phyloP scores from a whole-genome alignment of 1,140 invertebrate species.

The Lasaia peninsularis region DNA sequence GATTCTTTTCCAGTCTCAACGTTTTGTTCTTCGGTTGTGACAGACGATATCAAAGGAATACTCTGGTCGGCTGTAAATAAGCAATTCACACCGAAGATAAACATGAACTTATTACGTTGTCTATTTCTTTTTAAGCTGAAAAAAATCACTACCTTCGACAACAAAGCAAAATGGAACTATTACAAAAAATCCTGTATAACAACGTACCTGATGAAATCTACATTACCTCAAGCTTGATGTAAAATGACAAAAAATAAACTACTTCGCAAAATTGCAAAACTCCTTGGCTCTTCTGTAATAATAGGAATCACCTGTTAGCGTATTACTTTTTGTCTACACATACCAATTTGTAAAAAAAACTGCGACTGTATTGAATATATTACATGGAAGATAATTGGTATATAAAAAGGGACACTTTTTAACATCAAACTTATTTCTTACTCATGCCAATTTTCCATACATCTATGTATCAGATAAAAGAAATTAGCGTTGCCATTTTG shows the following conservation, averaged over 20 bases:
- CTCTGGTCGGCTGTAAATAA: conserved; percentile 42
- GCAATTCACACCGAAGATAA: conserved; percentile 43
- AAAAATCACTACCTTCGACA: conserved; percentile 27
- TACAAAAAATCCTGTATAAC: conserved; percentile 9
- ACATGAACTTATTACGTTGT: conserved; percentile 31
- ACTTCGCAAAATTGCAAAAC: background rate
- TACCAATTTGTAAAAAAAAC: background rate
- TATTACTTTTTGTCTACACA: background rate
- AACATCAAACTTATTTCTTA: too few species aligned
- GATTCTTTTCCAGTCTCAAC: conserved; percentile 40
- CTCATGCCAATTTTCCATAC: too few species aligned
- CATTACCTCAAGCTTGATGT: conserved; percentile 2
- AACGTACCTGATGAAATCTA: conserved; percentile 20
- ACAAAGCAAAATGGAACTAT: conserved; percentile 17
- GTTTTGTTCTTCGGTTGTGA: conserved; percentile 28
- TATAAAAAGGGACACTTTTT: too few species aligned
- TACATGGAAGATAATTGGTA: too few species aligned
- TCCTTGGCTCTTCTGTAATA: conserved; percentile 16
- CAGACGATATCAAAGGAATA: conserved; percentile 22
- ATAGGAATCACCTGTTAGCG: conserved; percentile 11
- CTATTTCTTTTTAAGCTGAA: conserved; percentile 33
- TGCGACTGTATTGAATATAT: too few species aligned
- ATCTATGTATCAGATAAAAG: too few species aligned
- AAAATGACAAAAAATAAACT: conserved; percentile 6
- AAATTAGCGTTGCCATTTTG: too few species aligned